Evolutionary conservation across 2,888 invertebrate species (phyloP), one percentile per base, ranked within the genome.

Genomic region (Pseudococcus jackbeardsleyi): DNA sequence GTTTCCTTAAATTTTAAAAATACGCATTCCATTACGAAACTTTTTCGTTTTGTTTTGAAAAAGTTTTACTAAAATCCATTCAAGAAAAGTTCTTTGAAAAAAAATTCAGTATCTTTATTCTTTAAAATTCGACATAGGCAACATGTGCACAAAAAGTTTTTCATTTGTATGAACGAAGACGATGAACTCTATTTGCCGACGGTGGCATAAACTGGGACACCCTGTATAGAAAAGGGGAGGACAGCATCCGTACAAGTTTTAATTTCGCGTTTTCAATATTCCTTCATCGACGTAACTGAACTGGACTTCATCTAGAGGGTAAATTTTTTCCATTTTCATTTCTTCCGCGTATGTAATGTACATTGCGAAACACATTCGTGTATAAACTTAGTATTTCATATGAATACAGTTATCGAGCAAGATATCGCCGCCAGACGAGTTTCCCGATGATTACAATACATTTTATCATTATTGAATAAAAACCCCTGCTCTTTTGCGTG

Each of bases 401-500:
- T 64, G 72, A 72, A 72, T 72, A 72, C 15, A 72, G 72, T 33
- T 33, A 33, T 72, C 15, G 72, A 17, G 22, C 64, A 64, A 39
- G 7, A 72, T 72, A 72, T 72, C 72, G 72, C 33, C 8, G 15
- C 72, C 17, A 72, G 72, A 64, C 64, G 64, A 72, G 33, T 72
- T 72, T 72, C 72, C 72, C 33, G 11, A 72, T 33, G 72, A 72
- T 72, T 72, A 72, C 72, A 72, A 39, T 72, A 72, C 72, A 72
- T 72, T 72, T 72, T 72, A 72, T 33, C 72, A 72, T 72, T 72
- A 72, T 72, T 72, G 72, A 33, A 33, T 68, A 17, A 72, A 72
- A 72, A 11, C 22, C 64, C 22, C 22, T 33, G 15, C 19, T 15
- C 17, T 15, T 33, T 3, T 9, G 11, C 22, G 2, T 22, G 4